Evolutionary conservation across 2,113 vertebrate genomes (phyloP), one percentile per base, ranked within the genome.

Genomic region (Petrocephalus zakoni): DNA sequence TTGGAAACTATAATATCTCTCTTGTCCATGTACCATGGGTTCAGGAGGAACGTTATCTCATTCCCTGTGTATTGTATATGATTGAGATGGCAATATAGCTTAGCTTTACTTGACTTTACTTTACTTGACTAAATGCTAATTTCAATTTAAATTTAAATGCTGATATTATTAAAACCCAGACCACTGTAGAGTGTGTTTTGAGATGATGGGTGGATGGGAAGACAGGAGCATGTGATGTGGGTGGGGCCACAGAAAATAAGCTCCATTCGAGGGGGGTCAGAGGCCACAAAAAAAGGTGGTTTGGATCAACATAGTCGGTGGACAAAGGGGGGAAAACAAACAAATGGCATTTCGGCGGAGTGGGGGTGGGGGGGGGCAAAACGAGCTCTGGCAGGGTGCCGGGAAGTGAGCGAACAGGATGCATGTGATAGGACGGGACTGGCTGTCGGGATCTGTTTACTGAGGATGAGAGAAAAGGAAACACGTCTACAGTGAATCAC

Each of bases 291-390:
- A 75, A 75, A 55, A 19, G 2, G 4, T 37, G 15, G 15, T 37
- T 78, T 42, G 72, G 72, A 78, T 78, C 29, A 19, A 17, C 34
- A 2, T 29, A 42, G 72, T 13, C 2, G 34, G 34, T 19, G 72
- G 72, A 78, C 34, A 42, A 78, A 78, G 17, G 72, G 72, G 72
- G 72, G 72, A 78, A 78, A 78, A 78, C 29, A 78, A 68, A 68
- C 61, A 29, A 68, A 55, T 15, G 13, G 52, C 11, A 55, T 15
- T 15, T 55, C 29, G 13, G 68, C 4, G 56, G 22, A 25, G 29
- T 13, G 68, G 34, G 68, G 29, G 34, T 15, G 72, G 17, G 34
- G 68, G 29, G 34, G 34, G 72, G 17, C 25, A 75, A 37, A 37
- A 75, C 0, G 34, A 37, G 34, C 72, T 42, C 72, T 42, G 72